Conservation (phyloP, 1,140 invertebrate species). For the Eupristina koningsbergeri region DNA sequence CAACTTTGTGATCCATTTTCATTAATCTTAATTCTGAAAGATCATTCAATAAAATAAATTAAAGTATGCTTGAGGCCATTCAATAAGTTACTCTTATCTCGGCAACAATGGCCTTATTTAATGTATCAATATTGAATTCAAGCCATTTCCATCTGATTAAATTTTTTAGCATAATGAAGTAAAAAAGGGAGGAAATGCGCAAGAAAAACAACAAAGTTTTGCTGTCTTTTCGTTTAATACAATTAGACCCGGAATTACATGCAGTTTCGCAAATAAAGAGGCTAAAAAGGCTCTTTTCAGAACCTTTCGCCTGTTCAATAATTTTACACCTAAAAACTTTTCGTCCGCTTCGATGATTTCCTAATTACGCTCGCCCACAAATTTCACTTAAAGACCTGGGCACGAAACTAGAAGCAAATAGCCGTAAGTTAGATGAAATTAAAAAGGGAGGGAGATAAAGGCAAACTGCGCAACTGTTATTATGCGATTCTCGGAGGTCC, state of each 20-base stretch:
- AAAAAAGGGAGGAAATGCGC: background rate
- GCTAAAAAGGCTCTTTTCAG: background rate
- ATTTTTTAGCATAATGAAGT: constrained; percentile 10
- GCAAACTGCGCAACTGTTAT: constrained; percentile 24
- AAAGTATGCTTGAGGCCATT: background rate
- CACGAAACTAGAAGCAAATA: constrained; percentile 1
- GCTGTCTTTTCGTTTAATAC: background rate
- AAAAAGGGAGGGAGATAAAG: constrained; percentile 14
- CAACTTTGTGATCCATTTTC: background rate
- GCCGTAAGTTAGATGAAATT: constrained; percentile 26
- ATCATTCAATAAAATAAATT: background rate
- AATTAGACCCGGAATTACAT: background rate
- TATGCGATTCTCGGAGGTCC: constrained; percentile 26
- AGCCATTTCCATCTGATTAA: background rate
- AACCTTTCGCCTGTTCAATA: constrained; percentile 1
- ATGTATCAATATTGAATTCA: constrained; percentile 10
- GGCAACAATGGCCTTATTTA: background rate
- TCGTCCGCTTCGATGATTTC: constrained; percentile 1
- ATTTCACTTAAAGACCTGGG: constrained; percentile 18
- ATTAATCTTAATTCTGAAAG: background rate
- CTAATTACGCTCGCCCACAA: constrained; percentile 10
- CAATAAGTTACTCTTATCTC: background rate
- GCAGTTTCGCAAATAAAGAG: background rate
- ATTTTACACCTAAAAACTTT: constrained; percentile 12
- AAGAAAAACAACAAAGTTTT: background rate